Evolutionary conservation across 2,113 vertebrate genomes (phyloP).

Genomic region (Eolophus roseicapilla): DNA sequence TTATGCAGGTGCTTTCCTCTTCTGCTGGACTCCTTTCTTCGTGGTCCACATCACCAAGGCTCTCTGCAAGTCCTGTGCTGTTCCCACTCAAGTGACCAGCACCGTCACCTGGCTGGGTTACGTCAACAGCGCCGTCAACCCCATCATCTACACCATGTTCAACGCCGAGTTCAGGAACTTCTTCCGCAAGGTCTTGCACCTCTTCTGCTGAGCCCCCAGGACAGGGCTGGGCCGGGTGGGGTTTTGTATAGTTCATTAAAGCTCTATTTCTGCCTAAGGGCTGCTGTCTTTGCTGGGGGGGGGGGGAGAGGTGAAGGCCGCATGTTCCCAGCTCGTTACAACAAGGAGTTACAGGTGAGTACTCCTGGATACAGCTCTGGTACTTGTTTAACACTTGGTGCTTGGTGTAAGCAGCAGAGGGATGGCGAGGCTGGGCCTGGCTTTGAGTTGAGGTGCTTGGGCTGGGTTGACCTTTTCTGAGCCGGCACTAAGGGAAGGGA

Average conservation of each 20-base stretch:
- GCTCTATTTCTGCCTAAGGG: constrained; percentile 43
- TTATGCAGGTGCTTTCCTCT: constrained; percentile 85
- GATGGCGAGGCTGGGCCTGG: background rate
- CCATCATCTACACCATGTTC: constrained; percentile 92
- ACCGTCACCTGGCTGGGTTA: constrained; percentile 96
- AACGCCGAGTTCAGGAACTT: constrained; percentile 90
- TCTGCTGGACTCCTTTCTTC: constrained; percentile 97
- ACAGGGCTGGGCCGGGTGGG: accelerated
- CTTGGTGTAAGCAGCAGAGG: background rate
- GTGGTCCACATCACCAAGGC: constrained; percentile 89
- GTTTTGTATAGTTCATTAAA: constrained; percentile 68
- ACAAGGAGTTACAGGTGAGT: background rate
- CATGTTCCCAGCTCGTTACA: background rate
- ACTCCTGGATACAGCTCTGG: accelerated
- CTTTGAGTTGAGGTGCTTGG: background rate
- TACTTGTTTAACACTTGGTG: background rate
- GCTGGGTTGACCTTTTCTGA: background rate
- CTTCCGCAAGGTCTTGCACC: constrained; percentile 84
- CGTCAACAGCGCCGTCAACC: constrained; percentile 94
- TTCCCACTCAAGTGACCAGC: constrained; percentile 85
- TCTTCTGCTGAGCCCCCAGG: constrained; percentile 60
- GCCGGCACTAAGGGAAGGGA: background rate
- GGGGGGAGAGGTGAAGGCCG: background rate
- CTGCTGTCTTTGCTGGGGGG: background rate
- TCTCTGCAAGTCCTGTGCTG: constrained; percentile 80